Evolutionary conservation across 2,797 vertebrate species (phyloP), one percentile per base, ranked within the genome.

Genomic region (Steatocranus sp.): DNA sequence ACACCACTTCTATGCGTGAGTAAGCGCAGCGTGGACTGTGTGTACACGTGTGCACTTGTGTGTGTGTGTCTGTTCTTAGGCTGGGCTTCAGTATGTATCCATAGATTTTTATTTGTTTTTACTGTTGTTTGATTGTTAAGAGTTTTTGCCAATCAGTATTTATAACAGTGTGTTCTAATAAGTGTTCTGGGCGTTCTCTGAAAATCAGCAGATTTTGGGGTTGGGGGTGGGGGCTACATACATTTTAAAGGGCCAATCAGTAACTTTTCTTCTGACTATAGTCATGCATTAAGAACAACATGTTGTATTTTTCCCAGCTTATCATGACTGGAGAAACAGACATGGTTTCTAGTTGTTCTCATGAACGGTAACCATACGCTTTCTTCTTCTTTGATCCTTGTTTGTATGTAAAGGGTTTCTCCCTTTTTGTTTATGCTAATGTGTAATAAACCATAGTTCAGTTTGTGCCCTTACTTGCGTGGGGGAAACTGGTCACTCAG

Each of bases 401-500:
- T 70, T 46, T 5, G 23, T 27, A 46, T 43, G 14, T 18, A 11
- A 27, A 46, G 9, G 15, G 17, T 43, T 46, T 41, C 8, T 73
- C 9, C 2, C 20, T 76, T 73, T 17, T 41, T 76, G 12, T 17
- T 34, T 18, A 78, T 32, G 12, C n/a, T 58, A 12, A 61, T 61
- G 30, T n/a, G 17, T 61, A 30, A 79, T 51, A 53, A 84, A 58
- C 41, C 12, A 11, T 30, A 23, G 20, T 12, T 73, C 43, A 34
- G 74, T 50, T 46, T 83, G 58, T 58, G 70, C 14, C 87, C 96
- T 97, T 97, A 99, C 98, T 98, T 98, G 95, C 97, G 98, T 27
- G 96, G 97, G 78, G 98, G 99, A 91, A 97, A 97, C 95, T 99
- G 98, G 93, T 99, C 98, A 85, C 98, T 98, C 91, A 99, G 96